Base-by-base conservation (phyloP, 2,888 invertebrate species). In the Ectemnius lituratus region DNA sequence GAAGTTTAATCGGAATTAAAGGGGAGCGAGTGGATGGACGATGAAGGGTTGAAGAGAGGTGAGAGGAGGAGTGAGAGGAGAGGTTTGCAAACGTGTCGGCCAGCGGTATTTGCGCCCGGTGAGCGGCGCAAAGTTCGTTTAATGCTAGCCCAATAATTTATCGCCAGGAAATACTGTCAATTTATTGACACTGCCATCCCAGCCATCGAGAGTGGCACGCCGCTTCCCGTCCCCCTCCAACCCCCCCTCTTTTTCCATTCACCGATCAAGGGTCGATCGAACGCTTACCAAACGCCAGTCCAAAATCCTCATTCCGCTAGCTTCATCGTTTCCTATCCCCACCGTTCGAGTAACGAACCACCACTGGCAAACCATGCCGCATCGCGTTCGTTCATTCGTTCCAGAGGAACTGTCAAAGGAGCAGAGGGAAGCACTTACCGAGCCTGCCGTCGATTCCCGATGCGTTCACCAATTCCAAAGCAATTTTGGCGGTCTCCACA, bases 91-190 rank as follows among this genome's bases (percentile, higher is more conserved):
- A 28, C 61, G 49, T 11, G 63, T 16, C 52, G 60, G n/a, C 65
- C 47, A n/a, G 67, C 56, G 70, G 67, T 67, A 67, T 67, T 76
- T 62, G 61, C 69, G 60, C 78, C 8, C 37, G 37, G 37, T 11
- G 37, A 37, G 8, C 37, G 37, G 37, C 37, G 37, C 37, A 37
- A 62, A 76, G 74, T 45, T 75, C 71, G 80, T 79, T 58, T 79
- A 80, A 82, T 79, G 82, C 81, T 75, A 74, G 79, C 69, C 79
- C 82, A 80, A 85, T 87, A 88, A 88, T 89, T 88, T 89, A 89
- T 87, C 81, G 85, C 71, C 67, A 81, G 84, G 84, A 86, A 88
- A 87, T 86, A 87, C 85, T 81, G 83, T 85, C 82, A 76, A 78
- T 78, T 78, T 79, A 76, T 73, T 79, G 79, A 78, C 77, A 76